Evolutionary conservation across 2,797 vertebrate genomes (phyloP), one percentile per base, ranked within the genome.

Genomic region (Falco cherrug): DNA sequence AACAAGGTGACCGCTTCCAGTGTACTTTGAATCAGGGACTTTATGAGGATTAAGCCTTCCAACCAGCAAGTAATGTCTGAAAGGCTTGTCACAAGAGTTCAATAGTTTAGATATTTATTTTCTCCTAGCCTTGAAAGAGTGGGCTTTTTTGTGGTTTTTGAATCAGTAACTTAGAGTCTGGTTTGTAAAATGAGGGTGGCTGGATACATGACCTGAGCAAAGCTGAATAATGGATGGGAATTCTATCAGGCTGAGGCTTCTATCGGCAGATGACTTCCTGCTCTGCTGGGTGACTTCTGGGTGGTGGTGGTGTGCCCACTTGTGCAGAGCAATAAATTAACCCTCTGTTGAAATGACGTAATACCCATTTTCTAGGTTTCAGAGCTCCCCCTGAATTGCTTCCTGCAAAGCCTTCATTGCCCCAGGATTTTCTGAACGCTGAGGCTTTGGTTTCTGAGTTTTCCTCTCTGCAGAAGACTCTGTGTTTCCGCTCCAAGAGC

Each of bases 1-100:
- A 68, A 15, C 33, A 64, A 15, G 22, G 35, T 90, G 75, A 84
- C 43, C 0, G 1, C 87, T 84, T 57, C 71, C 65, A 25, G 5
- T 7, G 6, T 53, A 20, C n/a, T 89, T 94, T 85, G 71, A 87
- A 92, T 45, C 33, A 61, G n/a, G 10, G n/a, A 28, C 29, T 50
- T 87, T 90, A 79, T 77, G 37, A 87, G 64, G 61, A 75, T 88
- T 78, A 81, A 92, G 28, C 16, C 22, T 81, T 84, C 81, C 64
- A 81, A 11, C 6, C 20, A 57, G 33, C 20, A 71, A 78, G 11
- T 57, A 56, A 33, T 9, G 8, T 84, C 68, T 87, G 53, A 92
- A 67, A 90, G 54, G 16, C 29, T 85, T 14, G 3, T 85, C 43
- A 83, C 16, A 41, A 35, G 22, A 43, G 29, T 35, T 50, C 11